These are phyloP conservation scores for Gymnothorax javanicus DNA, from an alignment of 2,797 vertebrate species.

Conservation along the genomic window DNA sequence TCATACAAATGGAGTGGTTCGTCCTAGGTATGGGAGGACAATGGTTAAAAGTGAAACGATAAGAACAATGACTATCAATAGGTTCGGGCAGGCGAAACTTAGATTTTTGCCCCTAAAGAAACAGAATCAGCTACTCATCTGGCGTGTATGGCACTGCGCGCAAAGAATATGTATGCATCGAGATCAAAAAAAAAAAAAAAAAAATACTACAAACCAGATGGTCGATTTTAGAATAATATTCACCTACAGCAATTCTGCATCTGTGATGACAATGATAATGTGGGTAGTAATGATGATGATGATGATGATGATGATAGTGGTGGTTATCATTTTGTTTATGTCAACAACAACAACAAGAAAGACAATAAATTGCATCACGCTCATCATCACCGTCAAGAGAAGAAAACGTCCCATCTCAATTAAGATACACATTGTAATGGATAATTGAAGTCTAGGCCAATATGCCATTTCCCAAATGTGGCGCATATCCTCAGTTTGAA, in stretches of 20 bases:
- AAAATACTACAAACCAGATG: not conserved
- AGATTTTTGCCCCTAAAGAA: not conserved
- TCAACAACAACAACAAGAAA: too few relatives aligned
- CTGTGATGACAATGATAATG: not conserved
- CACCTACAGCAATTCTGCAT: not conserved
- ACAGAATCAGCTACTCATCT: not conserved
- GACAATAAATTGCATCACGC: not conserved
- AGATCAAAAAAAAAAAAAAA: not conserved
- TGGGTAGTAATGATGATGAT: not conserved
- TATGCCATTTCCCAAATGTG: not conserved
- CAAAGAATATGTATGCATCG: not conserved
- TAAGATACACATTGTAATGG: not conserved
- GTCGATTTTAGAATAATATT: not conserved
- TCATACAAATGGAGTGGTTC: too few relatives aligned
- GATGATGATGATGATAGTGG: not conserved
- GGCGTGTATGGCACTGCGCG: not conserved
- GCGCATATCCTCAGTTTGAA: not conserved
- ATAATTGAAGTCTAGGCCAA: not conserved
- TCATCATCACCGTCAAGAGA: not conserved
- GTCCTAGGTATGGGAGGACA: not conserved
- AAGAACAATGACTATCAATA: not conserved
- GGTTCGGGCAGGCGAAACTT: not conserved
- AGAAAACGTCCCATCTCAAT: not conserved
- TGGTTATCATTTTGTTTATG: not conserved
- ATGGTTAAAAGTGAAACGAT: not conserved